Base-by-base conservation (phyloP, 2,888 invertebrate species). In the Drosophila formosana region DNA sequence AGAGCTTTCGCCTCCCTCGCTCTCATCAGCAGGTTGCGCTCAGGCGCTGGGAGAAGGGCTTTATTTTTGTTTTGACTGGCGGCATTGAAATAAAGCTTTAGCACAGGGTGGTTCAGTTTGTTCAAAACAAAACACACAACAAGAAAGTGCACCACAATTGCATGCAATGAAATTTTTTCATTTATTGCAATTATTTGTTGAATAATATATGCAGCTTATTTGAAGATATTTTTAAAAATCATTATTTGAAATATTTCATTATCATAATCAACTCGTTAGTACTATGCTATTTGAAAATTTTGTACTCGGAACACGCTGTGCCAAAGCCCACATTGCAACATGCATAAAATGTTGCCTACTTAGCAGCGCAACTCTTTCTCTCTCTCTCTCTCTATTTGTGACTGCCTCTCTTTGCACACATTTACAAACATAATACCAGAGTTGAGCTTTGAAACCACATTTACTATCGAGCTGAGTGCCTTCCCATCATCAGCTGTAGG, bases 51-150 rank as follows among this genome's bases (percentile, higher is more conserved):
- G 28, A 5, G 23, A 32, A 8, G 47, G 39, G 51, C 37, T 58
- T 60, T 69, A 60, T 65, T 57, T 73, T 66, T 78, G 76, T 80
- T 76, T 73, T 76, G 72, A 70, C 62, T 62, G 49, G 70, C 74
- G 50, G 62, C 68, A 60, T 50, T 58, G 61, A 49, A n/a, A 25
- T 37, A 57, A 66, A 69, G 79, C 78, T 78, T 66, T 71, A n/a
- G 25, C 56, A 75, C 77, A 78, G 79, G 75, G 77, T 72, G 75
- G 25, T 61, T 34, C 9, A 0, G 23, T 57, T 18, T 34, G 11
- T 45, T 7, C n/a, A 23, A 23, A 13, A 3, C 11, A 9, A n/a
- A 51, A 37, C 8, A 37, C 8, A 26, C 4, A n/a, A 18, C 18
- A 18, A 4, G 1, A 1, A 28, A 28, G 13, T 6, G 9, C 1